Evolutionary conservation across 1,140 invertebrate genomes (phyloP), one percentile per base, ranked within the genome.

Genomic region (Frieseomelitta varia): DNA sequence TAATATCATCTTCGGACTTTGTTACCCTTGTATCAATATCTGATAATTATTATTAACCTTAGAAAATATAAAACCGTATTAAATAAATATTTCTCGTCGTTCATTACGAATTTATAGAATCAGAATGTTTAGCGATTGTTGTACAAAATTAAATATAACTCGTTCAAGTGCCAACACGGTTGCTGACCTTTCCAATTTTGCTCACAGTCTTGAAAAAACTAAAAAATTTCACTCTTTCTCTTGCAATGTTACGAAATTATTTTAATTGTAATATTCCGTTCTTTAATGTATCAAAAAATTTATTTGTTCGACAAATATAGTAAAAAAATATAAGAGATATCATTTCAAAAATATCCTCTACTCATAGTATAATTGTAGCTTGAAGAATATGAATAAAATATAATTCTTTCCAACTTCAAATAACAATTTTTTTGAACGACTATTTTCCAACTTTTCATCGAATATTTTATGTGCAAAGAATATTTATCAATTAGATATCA

Each of bases 81-180:
- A 61, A 58, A 73, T 27, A 15, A 39, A 17, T 4, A 21, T n/a
- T 12, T 61, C 39, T 47, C 39, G 58, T 24, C 11, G 21, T 19
- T 47, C 14, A 14, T 3, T 55, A 27, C 1, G 14, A 10, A 65
- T 51, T 81, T 61, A 19, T 12, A 75, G 19, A 17, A 55, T 55
- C 24, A 27, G 67, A 58, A 71, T 15, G 21, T 6, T 53, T 10
- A 65, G n/a, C n/a, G 27, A 74, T 53, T 2, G 10, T 34, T 81
- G 17, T 12, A n/a, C 34, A 14, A 58, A 77, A 69, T 83, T 68
- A 83, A 83, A 83, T 77, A 83, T 83, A 82, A 76, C 61, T 77
- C 14, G 73, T 17, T 30, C 73, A 30, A 39, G 17, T 76, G 30
- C 72, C 72, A 47, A 10, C 11, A 34, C 21, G 73, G 63, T 82